A percentile compares a stretch with the other conserved stretches of the same genome.
Conservation (phyloP, 1,140 invertebrate species). For the Drosophila orosa region DNA sequence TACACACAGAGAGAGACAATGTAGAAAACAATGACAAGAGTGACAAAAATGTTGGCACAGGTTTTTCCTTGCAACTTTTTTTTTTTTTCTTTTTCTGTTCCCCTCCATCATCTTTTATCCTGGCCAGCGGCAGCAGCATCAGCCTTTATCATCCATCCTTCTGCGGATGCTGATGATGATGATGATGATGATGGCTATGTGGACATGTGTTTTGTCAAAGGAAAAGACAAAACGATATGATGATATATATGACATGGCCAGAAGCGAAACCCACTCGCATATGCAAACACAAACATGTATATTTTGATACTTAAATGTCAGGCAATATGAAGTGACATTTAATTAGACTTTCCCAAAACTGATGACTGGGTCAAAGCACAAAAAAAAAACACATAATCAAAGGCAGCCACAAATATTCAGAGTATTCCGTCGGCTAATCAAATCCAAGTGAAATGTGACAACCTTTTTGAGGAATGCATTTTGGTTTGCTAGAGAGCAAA, state of each 20-base stretch:
- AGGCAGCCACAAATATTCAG: constrained; percentile 7
- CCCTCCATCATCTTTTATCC: constrained; percentile 14
- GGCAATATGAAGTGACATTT: constrained; percentile 58
- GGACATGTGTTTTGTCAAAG: constrained; percentile 60
- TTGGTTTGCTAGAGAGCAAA: neutral
- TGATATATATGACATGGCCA: constrained; percentile 54
- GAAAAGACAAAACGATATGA: constrained; percentile 45
- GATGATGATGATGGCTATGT: constrained; percentile 35
- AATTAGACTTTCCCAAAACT: constrained; percentile 52
- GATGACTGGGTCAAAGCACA: constrained; percentile 42
- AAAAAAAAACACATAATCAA: constrained; percentile 7
- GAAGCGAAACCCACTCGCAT: constrained; percentile 20
- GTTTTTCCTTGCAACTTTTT: constrained; percentile 40
- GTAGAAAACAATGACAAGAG: constrained; percentile 49
- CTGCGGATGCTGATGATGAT: constrained; percentile 24
- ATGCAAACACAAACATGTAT: neutral
- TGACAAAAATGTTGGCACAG: constrained; percentile 62
- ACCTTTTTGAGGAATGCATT: constrained; percentile 13
- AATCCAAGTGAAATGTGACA: constrained; percentile 31
- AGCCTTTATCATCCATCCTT: constrained; percentile 38
- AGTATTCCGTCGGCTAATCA: constrained; percentile 25
- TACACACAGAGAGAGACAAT: constrained; percentile 29
- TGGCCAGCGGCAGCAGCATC: constrained; percentile 18
- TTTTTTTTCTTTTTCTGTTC: neutral
- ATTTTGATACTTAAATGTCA: constrained; percentile 52